Conservation (phyloP, 2,113 vertebrate species). For the Crotalus tigris region DNA sequence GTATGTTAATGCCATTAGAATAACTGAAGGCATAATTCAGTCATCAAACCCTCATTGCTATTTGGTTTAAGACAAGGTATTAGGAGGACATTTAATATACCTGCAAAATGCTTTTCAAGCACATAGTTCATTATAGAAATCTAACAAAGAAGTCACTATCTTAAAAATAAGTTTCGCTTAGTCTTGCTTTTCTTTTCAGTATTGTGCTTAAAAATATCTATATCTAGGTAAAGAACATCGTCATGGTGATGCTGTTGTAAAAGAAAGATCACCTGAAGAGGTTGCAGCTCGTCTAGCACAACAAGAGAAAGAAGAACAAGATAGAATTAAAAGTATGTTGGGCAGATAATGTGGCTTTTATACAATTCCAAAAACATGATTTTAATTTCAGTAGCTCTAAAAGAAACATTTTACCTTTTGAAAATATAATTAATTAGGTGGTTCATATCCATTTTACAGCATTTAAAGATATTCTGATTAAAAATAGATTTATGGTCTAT, state of each 20-base stretch:
- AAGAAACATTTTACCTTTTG: background rate
- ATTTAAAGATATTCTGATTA: background rate
- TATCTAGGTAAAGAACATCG: constrained; percentile 66
- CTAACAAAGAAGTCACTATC: background rate
- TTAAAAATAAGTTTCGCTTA: background rate
- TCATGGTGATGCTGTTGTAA: constrained; percentile 49
- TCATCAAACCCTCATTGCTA: background rate
- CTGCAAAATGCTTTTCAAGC: background rate
- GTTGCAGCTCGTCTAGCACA: constrained; percentile 84
- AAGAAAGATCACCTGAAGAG: constrained; percentile 82
- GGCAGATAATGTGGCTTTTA: background rate
- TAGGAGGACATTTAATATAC: background rate
- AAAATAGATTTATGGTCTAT: background rate
- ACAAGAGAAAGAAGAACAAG: constrained; percentile 83
- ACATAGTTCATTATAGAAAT: background rate
- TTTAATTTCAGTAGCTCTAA: background rate
- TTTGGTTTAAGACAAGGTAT: background rate
- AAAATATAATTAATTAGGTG: background rate
- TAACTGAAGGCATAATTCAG: background rate
- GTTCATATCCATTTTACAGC: background rate
- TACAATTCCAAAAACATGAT: background rate
- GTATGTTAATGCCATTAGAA: background rate
- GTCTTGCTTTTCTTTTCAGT: background rate
- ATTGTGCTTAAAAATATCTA: constrained; percentile 20
- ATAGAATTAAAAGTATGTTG: constrained; percentile 73